Evolutionary conservation across 2,113 vertebrate species (phyloP), one percentile per base, ranked within the genome.

Genomic region (Zosterops pallidus): DNA sequence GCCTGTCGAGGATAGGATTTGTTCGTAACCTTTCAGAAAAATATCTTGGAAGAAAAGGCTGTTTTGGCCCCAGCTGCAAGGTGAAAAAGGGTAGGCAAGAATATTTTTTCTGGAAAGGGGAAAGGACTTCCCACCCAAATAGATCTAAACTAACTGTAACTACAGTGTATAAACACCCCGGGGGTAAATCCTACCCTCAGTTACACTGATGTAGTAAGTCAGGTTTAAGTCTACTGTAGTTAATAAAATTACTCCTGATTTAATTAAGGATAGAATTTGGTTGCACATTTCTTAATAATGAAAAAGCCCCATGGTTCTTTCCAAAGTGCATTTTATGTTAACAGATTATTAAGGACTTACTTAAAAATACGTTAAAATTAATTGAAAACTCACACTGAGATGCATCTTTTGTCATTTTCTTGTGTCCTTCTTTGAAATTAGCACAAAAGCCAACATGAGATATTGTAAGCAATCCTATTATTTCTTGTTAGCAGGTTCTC

Each of bases 91-190:
- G 67, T 91, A 88, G 81, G 86, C 72, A 91, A 46, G 81, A 94
- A 78, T 96, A 91, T 88, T 90, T 89, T 93, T 95, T 86, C 86
- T 96, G 94, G 88, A 89, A 81, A 87, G 91, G 80, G 72, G 53
- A 96, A 92, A 92, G 80, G 80, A 94, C 90, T 97, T 96, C 92
- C 95, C 96, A 94, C 94, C 92, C 96, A 95, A 93, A 95, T 95
- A 96, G 91, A 89, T 93, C 86, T 92, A 90, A 95, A 96, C 90
- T 97, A 95, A 91, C 93, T 96, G 86, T 83, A 96, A 81, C 93
- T 92, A 59, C 74, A 95, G 71, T 60, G 42, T 89, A 92, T 97
- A 93, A 97, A 96, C 86, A 86, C 37, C 75, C 91, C 2, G 22
- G 49, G 70, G 91, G 88, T 95, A 92, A 95, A 92, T 94, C 71